Evolutionary conservation across 37 sponge, comb jelly and placozoan genomes (phyloP).

Genomic region (Diacarnus erythraeanus): DNA sequence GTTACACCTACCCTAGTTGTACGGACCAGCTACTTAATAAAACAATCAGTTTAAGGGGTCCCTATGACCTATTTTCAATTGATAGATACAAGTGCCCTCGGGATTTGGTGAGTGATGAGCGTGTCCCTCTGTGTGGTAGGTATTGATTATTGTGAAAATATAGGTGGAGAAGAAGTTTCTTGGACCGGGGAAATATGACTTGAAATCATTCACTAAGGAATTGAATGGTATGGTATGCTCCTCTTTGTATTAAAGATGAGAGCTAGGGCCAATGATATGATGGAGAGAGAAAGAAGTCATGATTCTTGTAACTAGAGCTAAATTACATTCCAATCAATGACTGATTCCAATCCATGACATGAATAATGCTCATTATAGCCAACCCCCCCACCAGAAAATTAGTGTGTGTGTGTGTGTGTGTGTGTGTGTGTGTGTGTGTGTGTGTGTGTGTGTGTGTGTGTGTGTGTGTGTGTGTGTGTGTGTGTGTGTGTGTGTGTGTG

Average conservation of each 20-base stretch:
- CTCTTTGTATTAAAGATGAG: not conserved
- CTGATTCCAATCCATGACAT: no score
- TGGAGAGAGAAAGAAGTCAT: not conserved
- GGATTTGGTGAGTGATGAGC: slow-evolving; percentile 33
- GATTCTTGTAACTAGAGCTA: no score
- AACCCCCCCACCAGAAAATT: no score
- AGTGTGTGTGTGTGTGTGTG: no score
- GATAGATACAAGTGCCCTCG: slow-evolving; percentile 60
- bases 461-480: no score
- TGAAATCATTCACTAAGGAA: slow-evolving; percentile 72
- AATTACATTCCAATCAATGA: no score
- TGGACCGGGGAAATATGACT: slow-evolving; percentile 86
- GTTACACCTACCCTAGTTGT: slow-evolving; percentile 68
- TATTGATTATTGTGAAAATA: not conserved
- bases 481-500: no score
- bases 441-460: no score
- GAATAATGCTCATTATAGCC: no score
- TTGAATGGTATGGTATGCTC: slow-evolving; percentile 55
- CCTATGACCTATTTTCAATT: slow-evolving; percentile 92
- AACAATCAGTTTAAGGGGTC: slow-evolving; percentile 84
- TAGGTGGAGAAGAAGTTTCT: slow-evolving; percentile 61
- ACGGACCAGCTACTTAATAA: slow-evolving; percentile 72
- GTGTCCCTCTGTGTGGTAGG: not conserved
- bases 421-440: no score
- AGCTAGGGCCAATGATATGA: not conserved